These are phyloP conservation scores for Phortica variegata DNA, from an alignment of 1,140 invertebrate genomes.

Conservation along the genomic window DNA sequence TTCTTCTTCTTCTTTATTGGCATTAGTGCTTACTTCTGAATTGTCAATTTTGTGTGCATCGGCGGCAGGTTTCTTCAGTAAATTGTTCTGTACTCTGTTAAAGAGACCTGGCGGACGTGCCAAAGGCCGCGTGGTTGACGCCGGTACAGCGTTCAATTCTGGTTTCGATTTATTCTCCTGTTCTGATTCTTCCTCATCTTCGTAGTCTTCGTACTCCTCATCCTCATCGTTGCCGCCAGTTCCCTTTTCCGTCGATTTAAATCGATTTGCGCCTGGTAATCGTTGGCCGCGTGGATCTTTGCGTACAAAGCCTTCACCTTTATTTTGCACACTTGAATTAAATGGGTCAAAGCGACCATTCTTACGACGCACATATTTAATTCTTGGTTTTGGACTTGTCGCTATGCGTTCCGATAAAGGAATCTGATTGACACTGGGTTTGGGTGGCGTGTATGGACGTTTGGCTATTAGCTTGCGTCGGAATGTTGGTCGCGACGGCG, in stretches of 20 bases:
- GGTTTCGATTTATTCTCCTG: background rate
- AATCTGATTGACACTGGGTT: background rate
- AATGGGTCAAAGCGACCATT: slow-evolving; percentile 48
- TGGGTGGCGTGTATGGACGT: slow-evolving; percentile 24
- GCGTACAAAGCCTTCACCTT: slow-evolving; percentile 41
- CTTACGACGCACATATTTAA: slow-evolving; percentile 44
- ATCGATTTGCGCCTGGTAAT: slow-evolving; percentile 35
- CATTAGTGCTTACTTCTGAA: background rate
- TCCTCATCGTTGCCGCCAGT: slow-evolving; percentile 8
- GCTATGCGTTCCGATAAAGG: too few relatives aligned
- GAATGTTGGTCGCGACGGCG: slow-evolving; percentile 33
- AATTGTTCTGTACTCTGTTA: slow-evolving; percentile 13
- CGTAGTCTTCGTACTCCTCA: slow-evolving; percentile 57
- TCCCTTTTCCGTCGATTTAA: slow-evolving; percentile 17
- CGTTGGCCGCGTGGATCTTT: slow-evolving; percentile 35
- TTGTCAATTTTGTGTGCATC: too few relatives aligned
- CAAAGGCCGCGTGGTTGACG: slow-evolving; percentile 11
- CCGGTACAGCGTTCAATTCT: slow-evolving; percentile 7
- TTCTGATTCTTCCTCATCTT: slow-evolving; percentile 58
- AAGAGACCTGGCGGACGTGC: slow-evolving; percentile 11
- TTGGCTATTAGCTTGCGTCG: slow-evolving; percentile 42
- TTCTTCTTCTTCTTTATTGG: slow-evolving; percentile 2
- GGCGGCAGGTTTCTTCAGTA: slow-evolving; percentile 14
- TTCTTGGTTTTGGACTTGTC: slow-evolving; percentile 26
- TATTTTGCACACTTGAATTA: slow-evolving; percentile 38